Percentiles rank a stretch among this genome's conserved stretches.
These are phyloP conservation scores for Microtus montanus DNA, from an alignment of 2,113 vertebrate genomes.

Conservation along the genomic window DNA sequence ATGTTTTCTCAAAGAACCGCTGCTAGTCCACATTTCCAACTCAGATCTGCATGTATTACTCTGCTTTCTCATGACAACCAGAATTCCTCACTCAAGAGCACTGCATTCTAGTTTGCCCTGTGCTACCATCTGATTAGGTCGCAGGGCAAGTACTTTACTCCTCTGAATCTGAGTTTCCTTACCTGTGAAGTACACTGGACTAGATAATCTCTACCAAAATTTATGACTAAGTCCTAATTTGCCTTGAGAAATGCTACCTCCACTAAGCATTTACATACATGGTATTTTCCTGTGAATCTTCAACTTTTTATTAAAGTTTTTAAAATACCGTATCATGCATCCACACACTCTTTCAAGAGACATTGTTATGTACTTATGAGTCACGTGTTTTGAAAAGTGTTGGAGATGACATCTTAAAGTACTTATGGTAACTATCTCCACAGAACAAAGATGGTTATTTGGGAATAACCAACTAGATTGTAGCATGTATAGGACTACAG, in stretches of 20 bases:
- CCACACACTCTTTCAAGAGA: neutral
- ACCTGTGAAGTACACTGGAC: constrained; percentile 35
- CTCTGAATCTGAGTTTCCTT: constrained; percentile 26
- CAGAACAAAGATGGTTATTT: constrained; percentile 14
- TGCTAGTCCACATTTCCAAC: constrained; percentile 34
- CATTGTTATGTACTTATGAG: constrained; percentile 40
- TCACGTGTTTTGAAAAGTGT: constrained; percentile 16
- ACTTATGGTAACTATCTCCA: neutral
- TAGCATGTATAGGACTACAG: neutral
- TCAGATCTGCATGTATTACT: constrained; percentile 10
- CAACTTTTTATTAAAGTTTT: constrained; percentile 48
- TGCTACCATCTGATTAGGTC: neutral
- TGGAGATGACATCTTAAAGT: constrained; percentile 32
- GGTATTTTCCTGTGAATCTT: constrained; percentile 34
- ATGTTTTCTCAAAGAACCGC: constrained; percentile 37
- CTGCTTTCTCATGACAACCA: constrained; percentile 31
- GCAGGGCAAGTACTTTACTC: constrained; percentile 11
- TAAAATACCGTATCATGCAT: neutral
- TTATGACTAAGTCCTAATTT: constrained; percentile 29
- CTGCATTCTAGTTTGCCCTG: neutral
- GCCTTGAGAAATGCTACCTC: constrained; percentile 41
- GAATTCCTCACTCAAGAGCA: constrained; percentile 32
- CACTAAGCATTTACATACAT: constrained; percentile 7
- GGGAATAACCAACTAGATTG: neutral
- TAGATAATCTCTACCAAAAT: constrained; percentile 23